phyloP scores from a whole-genome alignment of 1,140 invertebrate species.

The Bicyclus anynana region DNA sequence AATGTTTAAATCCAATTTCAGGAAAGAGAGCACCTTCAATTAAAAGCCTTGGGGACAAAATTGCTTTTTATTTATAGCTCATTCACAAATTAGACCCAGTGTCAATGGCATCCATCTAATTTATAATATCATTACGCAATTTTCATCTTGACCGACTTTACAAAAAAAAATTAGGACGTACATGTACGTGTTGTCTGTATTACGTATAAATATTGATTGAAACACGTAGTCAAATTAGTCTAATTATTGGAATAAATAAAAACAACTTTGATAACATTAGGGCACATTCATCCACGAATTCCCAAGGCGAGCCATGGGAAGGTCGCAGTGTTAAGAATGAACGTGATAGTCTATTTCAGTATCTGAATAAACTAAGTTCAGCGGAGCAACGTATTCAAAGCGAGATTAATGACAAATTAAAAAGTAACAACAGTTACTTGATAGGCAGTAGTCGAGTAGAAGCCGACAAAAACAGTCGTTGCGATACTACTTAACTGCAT shows the following conservation, averaged over 20 bases:
- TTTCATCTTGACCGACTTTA: conserved; percentile 66
- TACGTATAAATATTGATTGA: conserved; percentile 24
- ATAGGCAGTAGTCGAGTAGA: conserved; percentile 56
- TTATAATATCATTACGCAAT: conserved; percentile 48
- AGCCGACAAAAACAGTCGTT: conserved; percentile 43
- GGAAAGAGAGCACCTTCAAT: conserved; percentile 29
- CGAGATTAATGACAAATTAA: conserved; percentile 70
- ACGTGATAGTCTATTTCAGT: conserved; percentile 32
- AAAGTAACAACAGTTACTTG: conserved; percentile 54
- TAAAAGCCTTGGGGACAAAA: conserved; percentile 46
- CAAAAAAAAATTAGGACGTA: conserved; percentile 57
- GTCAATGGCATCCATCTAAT: conserved; percentile 44
- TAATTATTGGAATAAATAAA: conserved; percentile 15
- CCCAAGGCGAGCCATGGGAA: conserved; percentile 29
- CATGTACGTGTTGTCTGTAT: conserved; percentile 36
- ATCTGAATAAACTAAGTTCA: conserved; percentile 36
- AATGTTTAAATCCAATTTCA: conserved; percentile 14
- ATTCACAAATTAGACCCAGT: conserved; percentile 39
- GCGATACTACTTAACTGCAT: conserved; percentile 32
- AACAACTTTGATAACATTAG: conserved; percentile 1
- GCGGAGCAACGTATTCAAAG: conserved; percentile 48
- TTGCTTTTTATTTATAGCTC: conserved; percentile 37
- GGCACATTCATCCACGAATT: conserved; percentile 5
- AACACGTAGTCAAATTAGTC: conserved; percentile 21
- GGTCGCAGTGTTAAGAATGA: neutral